Evolutionary conservation across 64 coral and sea anemone species (phyloP), one percentile per base, ranked within the genome.

Genomic region (Anthopleura sola): DNA sequence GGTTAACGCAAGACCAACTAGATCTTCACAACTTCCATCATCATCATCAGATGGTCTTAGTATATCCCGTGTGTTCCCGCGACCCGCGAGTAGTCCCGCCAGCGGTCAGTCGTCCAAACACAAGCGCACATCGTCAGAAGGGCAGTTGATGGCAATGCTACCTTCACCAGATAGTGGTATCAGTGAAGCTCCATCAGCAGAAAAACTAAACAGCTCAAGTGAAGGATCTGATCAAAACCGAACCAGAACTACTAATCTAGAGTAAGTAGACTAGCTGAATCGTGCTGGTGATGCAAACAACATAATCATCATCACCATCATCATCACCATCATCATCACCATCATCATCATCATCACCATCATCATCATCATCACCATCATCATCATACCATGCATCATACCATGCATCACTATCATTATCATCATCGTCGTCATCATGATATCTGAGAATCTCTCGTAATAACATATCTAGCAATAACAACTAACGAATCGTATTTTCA

Each of bases 1-100:
- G 58, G 58, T 62, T 21, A n/a, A 16, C 54, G 16, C 54, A 18
- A 56, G 3, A 56, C 16, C 58, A 6, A n/a, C 58, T n/a, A 21
- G 0, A 2, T 62, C 58, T 62, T 62, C 58, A 62, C 66, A 71
- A 12, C 3, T 34, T 34, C 9, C 60, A 5, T 64, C 60, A 8
- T 64, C 60, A n/a, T 64, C 60, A n/a, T 16, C 68, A 77, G 23
- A 51, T 28, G 28, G 34, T 14, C 80, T 96, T 26, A 86, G 84
- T 40, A 81, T 96, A 3, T 92, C 94, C 16, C 87, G 90, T 64
- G 94, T 96, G 21, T 96, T 96, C 48, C 94, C 94, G 18, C 87
- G 94, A 2, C 94, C 94, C 11, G 94, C 94, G 14, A 89, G 90
- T 39, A 95, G 93, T 40, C 93, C 93, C 10, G 58, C 62, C 2